phyloP scores from a whole-genome alignment of 1,140 invertebrate genomes.

The Drosophila mauritiana region DNA sequence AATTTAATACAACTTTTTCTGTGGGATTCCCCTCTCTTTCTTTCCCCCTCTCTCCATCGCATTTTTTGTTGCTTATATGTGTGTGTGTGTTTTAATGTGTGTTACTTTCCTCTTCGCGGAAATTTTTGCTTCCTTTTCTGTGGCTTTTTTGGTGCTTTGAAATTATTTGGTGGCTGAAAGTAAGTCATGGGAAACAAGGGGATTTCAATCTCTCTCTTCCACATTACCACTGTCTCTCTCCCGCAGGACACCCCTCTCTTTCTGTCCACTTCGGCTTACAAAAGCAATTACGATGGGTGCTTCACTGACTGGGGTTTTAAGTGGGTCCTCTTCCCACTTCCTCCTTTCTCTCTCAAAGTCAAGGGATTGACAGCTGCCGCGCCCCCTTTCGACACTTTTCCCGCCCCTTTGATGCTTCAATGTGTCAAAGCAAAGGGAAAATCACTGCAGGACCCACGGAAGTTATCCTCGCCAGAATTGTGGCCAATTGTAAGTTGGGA shows the following conservation, averaged over 20 bases:
- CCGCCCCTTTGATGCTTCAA: conserved; percentile 10
- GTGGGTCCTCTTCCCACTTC: conserved; percentile 9
- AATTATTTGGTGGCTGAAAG: conserved; percentile 49
- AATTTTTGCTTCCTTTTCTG: conserved; percentile 49
- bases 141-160: conserved; percentile 33
- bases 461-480: conserved; percentile 35
- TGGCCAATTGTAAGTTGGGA: conserved; percentile 5
- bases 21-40: background rate
- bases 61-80: conserved; percentile 7
- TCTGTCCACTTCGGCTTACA: conserved; percentile 40
- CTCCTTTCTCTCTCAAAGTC: conserved; percentile 22
- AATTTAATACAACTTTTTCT: conserved; percentile 60
- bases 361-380: conserved; percentile 40
- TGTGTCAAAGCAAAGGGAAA: conserved; percentile 34
- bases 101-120: conserved; percentile 44
- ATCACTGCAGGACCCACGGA: conserved; percentile 21
- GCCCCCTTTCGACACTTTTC: conserved; percentile 1
- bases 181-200: conserved; percentile 14
- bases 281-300: conserved; percentile 63
- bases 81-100: conserved; percentile 30
- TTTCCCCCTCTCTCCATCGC: background rate
- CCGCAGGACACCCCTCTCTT: background rate
- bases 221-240: background rate
- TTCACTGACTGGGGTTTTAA: conserved; percentile 19
- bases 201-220: background rate